Base-by-base conservation (phyloP, 2,113 vertebrate species). In the Perccottus glenii region DNA sequence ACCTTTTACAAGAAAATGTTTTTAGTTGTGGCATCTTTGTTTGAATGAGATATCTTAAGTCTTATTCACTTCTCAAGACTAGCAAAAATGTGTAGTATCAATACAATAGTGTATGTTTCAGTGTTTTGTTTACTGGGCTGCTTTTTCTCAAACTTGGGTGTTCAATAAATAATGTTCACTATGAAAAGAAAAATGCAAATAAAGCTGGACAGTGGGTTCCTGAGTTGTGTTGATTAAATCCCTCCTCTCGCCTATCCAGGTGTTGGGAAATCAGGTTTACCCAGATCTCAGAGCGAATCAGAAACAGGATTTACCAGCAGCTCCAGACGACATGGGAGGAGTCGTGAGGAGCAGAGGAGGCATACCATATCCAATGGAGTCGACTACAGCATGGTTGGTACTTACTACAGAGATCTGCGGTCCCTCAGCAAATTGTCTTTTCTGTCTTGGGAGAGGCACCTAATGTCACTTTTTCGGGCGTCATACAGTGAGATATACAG, bases 351-450 rank as follows among this genome's bases (percentile, higher is more conserved):
- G 1, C 95, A 93, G 58, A 89, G 97, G 40, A 90, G 98, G n/a
- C 96, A 99, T 73, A 99, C 98, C 60, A 95, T 99, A 85, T 93
- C 95, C 78, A 95, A 85, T 0, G 95, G 96, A 0, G 93, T 97
- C 66, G 97, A 99, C 87, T 99, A 97, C 9, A 87, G 91, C 79
- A 85, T 94, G 96, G 98, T 99, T 90, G 90, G 97, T 96, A 83
- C 27, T 52, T 38, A 19, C 32, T 56, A 33, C 38, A 40, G 38
- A 40, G 12, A 11, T 43, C 10, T 43, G 42, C 42, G 42, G 12
- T 46, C 8, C 10, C 44, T 46, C 44, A 46, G 44, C 44, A 14
- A 11, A 11, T 3, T 46, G 9, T 40, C 38, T 6, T 40, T 40
- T 40, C 38, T 8, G 38, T 6, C 38, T 40, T 40, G 38, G 5